Base-by-base conservation (phyloP, 2,888 invertebrate species). In the Leptura quadrifasciata region DNA sequence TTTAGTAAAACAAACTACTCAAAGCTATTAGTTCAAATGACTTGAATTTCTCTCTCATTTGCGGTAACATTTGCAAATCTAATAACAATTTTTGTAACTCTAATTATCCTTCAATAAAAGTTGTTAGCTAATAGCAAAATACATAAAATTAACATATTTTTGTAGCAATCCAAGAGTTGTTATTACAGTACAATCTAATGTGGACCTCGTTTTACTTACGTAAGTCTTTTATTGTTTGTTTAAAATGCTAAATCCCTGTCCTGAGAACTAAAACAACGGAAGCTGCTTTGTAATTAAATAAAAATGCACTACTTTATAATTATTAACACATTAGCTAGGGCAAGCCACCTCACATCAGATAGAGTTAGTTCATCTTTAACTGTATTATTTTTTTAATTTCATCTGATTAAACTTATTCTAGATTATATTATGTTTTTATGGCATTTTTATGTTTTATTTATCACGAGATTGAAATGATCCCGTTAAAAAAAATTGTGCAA, bases 201-300 rank as follows among this genome's bases (percentile, higher is more conserved):
- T 69, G 68, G 68, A 68, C 74, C 74, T 74, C 60, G 74, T 74
- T 74, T 74, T 47, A 54, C 68, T 74, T 74, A 74, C 74, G 74
- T 74, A 74, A 74, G 75, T 78, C 63, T 73, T 76, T 81, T 75
- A 79, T 78, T 80, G 80, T 78, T 79, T 65, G 69, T 72, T 70
- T 77, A 72, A 81, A 82, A 81, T 79, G 78, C 77, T 76, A 79
- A 79, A 80, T 78, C 78, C 75, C 76, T 79, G 74, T 74, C 79
- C 79, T 82, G 82, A 80, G 80, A 82, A 82, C 79, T 79, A 77
- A 80, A 78, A 79, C 79, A 81, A 70, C 82, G 82, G 82, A 82
- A 82, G 80, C 76, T 72, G 80, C 72, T 79, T 60, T 72, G 78
- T 80, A 81, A 81, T 80, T 81, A 79, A 76, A 80, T 80, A 81